These are phyloP conservation scores for Raja brachyura DNA, from an alignment of 2,113 vertebrate species.

Conservation along the genomic window DNA sequence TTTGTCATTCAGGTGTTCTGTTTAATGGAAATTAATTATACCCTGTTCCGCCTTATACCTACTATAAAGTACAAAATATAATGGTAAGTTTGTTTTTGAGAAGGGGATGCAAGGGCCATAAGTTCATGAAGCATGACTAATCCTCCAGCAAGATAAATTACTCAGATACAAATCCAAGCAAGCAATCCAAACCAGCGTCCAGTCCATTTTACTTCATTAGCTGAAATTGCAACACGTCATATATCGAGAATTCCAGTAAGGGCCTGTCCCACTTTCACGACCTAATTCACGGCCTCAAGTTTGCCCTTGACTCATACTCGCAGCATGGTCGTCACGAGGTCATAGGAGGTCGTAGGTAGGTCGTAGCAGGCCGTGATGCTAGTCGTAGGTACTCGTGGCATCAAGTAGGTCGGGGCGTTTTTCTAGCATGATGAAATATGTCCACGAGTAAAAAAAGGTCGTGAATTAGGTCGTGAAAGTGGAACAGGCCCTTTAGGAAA, in stretches of 20 bases:
- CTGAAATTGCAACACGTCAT: not conserved
- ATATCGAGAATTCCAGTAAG: not conserved
- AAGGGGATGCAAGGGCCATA: not conserved
- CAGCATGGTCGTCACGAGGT: too few relatives aligned
- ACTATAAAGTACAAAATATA: not conserved
- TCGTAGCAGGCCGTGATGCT: too few relatives aligned
- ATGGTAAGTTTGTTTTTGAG: not conserved
- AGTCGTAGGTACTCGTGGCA: too few relatives aligned
- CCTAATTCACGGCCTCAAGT: too few relatives aligned
- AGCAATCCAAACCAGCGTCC: not conserved
- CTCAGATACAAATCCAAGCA: not conserved
- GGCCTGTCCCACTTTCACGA: too few relatives aligned
- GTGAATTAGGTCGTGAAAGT: too few relatives aligned
- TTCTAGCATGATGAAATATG: too few relatives aligned
- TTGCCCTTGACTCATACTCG: too few relatives aligned
- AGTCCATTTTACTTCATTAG: not conserved
- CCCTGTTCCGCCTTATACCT: not conserved
- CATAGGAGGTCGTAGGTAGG: too few relatives aligned
- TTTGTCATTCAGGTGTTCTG: not conserved
- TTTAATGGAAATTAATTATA: constrained; percentile 7
- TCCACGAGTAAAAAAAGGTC: too few relatives aligned
- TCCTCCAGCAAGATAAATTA: not conserved
- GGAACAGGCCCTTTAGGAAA: too few relatives aligned
- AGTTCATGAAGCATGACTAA: not conserved
- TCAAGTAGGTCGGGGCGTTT: too few relatives aligned